Percentiles rank a stretch among this genome's conserved stretches.
Conservation (phyloP, 2,113 vertebrate genomes). For the Nothobranchius furzeri region DNA sequence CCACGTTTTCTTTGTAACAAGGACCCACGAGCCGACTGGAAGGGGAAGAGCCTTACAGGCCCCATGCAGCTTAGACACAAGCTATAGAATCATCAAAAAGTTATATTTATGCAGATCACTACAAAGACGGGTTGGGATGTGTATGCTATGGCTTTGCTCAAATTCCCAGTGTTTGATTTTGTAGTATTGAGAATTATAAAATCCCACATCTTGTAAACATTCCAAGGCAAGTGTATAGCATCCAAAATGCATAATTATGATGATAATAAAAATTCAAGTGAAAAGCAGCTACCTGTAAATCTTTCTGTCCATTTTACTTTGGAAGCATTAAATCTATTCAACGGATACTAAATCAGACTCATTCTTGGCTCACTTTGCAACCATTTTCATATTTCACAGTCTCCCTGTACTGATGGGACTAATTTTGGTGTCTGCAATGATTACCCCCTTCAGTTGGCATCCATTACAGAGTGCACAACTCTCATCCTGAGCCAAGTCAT, state of each 20-base stretch:
- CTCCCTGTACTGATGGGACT: slow-evolving; percentile 46
- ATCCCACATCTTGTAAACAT: too few species aligned
- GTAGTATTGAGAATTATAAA: not conserved
- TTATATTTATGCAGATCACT: too few species aligned
- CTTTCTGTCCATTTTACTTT: not conserved
- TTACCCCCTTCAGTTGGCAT: slow-evolving; percentile 48
- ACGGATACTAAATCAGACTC: slow-evolving; percentile 14
- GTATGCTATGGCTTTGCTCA: not conserved
- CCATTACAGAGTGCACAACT: slow-evolving; percentile 50
- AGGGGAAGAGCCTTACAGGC: too few species aligned
- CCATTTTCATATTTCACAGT: slow-evolving; percentile 42
- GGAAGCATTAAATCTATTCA: slow-evolving; percentile 7
- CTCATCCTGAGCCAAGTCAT: slow-evolving; percentile 46
- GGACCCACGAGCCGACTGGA: too few species aligned
- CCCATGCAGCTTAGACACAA: too few species aligned
- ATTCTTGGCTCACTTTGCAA: slow-evolving; percentile 25
- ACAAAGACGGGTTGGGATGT: too few species aligned
- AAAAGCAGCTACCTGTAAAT: too few species aligned
- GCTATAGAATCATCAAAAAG: too few species aligned
- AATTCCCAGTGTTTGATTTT: not conserved
- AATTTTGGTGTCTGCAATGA: slow-evolving; percentile 49
- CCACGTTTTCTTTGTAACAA: too few species aligned
- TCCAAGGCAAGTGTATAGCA: not conserved
- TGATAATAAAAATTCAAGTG: too few species aligned
- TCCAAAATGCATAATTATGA: too few species aligned